Evolutionary conservation across 2,113 vertebrate species (phyloP).

Genomic region (Prunella himalayana): DNA sequence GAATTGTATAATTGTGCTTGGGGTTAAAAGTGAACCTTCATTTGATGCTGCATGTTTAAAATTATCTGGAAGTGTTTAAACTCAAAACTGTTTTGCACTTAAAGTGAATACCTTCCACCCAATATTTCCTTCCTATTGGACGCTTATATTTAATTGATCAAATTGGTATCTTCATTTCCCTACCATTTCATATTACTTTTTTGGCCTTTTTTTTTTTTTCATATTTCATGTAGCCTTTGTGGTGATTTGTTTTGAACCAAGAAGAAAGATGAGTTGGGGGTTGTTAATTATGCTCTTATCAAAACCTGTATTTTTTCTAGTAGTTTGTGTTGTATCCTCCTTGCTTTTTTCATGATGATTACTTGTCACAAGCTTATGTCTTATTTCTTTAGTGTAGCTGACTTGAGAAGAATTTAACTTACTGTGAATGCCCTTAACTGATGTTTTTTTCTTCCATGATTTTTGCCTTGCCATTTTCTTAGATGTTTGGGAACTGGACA

Average conservation of each 20-base stretch:
- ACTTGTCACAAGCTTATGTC: neutral
- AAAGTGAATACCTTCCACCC: neutral
- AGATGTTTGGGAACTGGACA: conserved; percentile 99
- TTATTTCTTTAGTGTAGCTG: neutral
- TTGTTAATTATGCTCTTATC: neutral
- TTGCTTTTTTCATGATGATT: neutral
- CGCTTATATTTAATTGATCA: neutral
- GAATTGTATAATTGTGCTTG: conserved; percentile 32
- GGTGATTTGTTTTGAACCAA: neutral
- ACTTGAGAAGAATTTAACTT: neutral
- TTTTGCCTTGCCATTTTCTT: neutral
- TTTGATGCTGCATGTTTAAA: conserved; percentile 60
- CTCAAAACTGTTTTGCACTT: neutral
- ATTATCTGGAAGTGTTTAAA: conserved; percentile 6
- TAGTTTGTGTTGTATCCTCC: neutral
- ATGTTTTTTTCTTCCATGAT: neutral
- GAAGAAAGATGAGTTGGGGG: neutral
- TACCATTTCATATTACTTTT: neutral
- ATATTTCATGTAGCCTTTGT: neutral
- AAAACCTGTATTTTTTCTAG: neutral
- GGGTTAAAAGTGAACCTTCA: neutral
- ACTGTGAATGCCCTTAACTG: neutral
- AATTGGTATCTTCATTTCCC: neutral
- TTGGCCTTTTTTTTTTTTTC: neutral
- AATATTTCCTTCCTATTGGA: neutral